Evolutionary conservation across 35 echinoderm and acorn worm species (phyloP).

Genomic region (Patiria miniata): DNA sequence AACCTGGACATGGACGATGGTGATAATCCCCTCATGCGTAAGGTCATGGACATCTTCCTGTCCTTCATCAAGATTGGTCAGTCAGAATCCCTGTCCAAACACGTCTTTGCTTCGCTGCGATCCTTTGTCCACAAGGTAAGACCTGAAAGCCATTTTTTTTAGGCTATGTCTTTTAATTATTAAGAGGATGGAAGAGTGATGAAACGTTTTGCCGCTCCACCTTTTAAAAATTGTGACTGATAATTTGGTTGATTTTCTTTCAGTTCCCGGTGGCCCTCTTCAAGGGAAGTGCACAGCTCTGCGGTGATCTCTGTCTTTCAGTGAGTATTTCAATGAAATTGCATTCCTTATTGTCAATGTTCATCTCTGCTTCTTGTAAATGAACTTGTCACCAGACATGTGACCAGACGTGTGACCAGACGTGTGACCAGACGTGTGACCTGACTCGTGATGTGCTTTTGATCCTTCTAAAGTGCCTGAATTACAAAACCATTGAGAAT

Average conservation of each 20-base stretch:
- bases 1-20: slow-evolving; percentile 81
- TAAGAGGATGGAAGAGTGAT: no score
- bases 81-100: slow-evolving; percentile 72
- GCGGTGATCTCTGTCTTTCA: slow-evolving; percentile 90
- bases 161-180: no score
- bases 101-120: slow-evolving; percentile 85
- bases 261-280: slow-evolving; percentile 89
- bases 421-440: no score
- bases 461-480: no score
- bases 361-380: no score
- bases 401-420: no score
- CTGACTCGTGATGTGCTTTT: no score
- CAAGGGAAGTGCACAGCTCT: slow-evolving; percentile 82
- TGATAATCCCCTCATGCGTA: slow-evolving; percentile 94
- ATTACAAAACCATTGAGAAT: no score
- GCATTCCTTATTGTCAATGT: not conserved
- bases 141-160: no score
- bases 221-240: not conserved
- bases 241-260: slow-evolving; percentile 17
- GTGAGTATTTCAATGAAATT: slow-evolving; percentile 41
- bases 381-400: no score
- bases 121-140: slow-evolving; percentile 83
- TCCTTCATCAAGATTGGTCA: slow-evolving; percentile 58
- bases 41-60: slow-evolving; percentile 87
- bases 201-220: no score